These are phyloP conservation scores for Drosophila albomicans DNA, from an alignment of 1,140 invertebrate species.

Conservation along the genomic window DNA sequence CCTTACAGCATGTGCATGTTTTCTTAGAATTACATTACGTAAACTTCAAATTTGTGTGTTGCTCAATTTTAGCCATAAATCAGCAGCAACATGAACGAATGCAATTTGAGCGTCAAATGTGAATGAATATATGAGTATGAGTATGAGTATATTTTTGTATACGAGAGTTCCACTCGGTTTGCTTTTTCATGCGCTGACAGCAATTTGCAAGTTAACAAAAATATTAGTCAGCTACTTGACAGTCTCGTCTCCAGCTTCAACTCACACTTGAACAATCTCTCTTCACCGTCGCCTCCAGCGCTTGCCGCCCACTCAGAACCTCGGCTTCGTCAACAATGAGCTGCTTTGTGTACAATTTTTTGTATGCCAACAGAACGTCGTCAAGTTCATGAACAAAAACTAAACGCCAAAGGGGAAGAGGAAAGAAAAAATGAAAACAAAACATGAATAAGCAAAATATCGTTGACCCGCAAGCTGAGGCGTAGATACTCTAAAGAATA, in stretches of 20 bases:
- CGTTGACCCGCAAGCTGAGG: background rate
- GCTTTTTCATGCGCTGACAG: conserved; percentile 23
- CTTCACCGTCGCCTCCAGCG: background rate
- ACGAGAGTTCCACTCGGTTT: conserved; percentile 11
- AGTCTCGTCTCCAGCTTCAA: conserved; percentile 21
- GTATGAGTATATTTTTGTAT: background rate
- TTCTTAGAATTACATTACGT: conserved; percentile 55
- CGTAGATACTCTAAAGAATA: conserved; percentile 26
- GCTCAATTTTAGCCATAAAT: conserved; percentile 55
- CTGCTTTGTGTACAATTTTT: conserved; percentile 57
- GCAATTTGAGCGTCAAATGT: conserved; percentile 47
- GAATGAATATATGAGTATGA: conserved; percentile 26
- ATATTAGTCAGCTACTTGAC: conserved; percentile 74
- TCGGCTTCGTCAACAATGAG: conserved; percentile 57
- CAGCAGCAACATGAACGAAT: conserved; percentile 57
- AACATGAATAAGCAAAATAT: conserved; percentile 22
- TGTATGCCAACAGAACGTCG: conserved; percentile 27
- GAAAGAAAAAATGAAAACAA: conserved; percentile 46
- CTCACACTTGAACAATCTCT: conserved; percentile 4
- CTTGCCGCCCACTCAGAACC: conserved; percentile 1
- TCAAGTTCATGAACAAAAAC: conserved; percentile 73
- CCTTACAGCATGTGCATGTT: conserved; percentile 21
- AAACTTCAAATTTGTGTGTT: conserved; percentile 26
- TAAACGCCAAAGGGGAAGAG: conserved; percentile 24
- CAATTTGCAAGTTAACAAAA: conserved; percentile 59